Percentiles rank a stretch among this genome's conserved stretches.
These are phyloP conservation scores for Falco berigora DNA, from an alignment of 2,797 vertebrate genomes.

Conservation along the genomic window DNA sequence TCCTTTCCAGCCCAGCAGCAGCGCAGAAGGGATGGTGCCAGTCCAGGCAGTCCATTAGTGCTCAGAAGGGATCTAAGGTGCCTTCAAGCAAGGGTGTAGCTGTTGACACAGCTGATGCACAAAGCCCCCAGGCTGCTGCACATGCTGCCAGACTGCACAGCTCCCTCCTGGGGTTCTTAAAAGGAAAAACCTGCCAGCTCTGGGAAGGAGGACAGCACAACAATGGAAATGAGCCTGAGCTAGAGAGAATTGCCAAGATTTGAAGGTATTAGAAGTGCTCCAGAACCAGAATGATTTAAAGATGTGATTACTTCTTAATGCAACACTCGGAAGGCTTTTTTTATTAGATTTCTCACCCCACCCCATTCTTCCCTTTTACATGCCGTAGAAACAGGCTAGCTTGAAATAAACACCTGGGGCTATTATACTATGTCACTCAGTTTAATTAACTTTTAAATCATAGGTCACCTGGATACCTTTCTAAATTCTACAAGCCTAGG, in stretches of 20 bases:
- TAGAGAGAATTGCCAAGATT: constrained; percentile 13
- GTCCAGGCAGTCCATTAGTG: not conserved
- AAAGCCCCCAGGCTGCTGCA: not conserved
- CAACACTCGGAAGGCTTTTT: constrained; percentile 20
- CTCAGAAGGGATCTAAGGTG: not conserved
- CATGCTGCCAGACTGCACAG: not conserved
- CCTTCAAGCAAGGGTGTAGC: not conserved
- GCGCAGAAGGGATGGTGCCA: not conserved
- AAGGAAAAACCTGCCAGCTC: constrained; percentile 16
- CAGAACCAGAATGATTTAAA: constrained; percentile 58
- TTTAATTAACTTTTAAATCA: constrained; percentile 78
- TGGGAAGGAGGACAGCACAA: not conserved
- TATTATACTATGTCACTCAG: constrained; percentile 52
- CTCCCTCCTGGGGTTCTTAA: constrained; percentile 22
- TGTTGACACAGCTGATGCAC: not conserved
- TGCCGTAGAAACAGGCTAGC: constrained; percentile 10
- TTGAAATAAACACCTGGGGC: constrained; percentile 70
- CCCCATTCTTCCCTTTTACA: constrained; percentile 51
- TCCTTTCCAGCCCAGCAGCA: not conserved
- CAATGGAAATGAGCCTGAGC: not conserved
- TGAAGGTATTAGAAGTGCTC: constrained; percentile 41
- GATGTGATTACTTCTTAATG: constrained; percentile 63
- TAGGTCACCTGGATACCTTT: constrained; percentile 38
- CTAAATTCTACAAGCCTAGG: not conserved
- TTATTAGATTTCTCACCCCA: constrained; percentile 59